Conservation (phyloP, 2,888 invertebrate genomes). For the Agonopterix subpropinquella region DNA sequence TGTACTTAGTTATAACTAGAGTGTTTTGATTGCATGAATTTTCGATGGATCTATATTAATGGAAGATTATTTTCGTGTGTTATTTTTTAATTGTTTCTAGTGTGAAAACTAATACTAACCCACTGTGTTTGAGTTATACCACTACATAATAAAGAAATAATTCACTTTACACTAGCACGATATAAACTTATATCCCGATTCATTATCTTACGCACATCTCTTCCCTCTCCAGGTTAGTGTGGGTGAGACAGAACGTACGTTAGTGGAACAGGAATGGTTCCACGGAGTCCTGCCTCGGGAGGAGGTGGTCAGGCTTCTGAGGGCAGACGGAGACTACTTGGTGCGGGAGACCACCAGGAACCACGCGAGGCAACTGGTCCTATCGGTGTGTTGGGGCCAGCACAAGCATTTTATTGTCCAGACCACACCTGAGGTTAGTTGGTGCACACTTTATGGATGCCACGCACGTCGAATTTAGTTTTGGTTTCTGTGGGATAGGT, state of each 20-base stretch:
- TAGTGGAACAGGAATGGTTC: constrained; percentile 97
- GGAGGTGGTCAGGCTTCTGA: constrained; percentile 93
- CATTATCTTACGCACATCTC: background rate
- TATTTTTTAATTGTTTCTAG: background rate
- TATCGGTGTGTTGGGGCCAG: constrained; percentile 97
- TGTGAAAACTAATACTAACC: background rate
- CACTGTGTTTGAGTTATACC: background rate
- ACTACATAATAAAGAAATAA: background rate
- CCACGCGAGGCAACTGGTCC: constrained; percentile 93
- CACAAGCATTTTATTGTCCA: constrained; percentile 99
- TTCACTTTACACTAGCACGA: background rate
- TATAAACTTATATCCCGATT: background rate
- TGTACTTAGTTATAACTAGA: background rate
- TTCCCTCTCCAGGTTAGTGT: constrained; percentile 47
- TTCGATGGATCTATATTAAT: background rate
- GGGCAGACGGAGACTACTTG: constrained; percentile 95
- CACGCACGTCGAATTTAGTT: background rate
- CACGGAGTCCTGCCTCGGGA: constrained; percentile 97
- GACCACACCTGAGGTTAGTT: constrained; percentile 88
- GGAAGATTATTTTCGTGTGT: background rate
- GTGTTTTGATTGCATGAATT: constrained; percentile 5
- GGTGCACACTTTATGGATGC: too few species aligned
- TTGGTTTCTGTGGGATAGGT: background rate
- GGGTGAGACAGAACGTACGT: constrained; percentile 77
- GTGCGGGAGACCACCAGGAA: constrained; percentile 95